A percentile compares a stretch with the other conserved stretches of the same genome.
These are phyloP conservation scores for Rutilus rutilus DNA, from an alignment of 2,113 vertebrate genomes.

Conservation along the genomic window DNA sequence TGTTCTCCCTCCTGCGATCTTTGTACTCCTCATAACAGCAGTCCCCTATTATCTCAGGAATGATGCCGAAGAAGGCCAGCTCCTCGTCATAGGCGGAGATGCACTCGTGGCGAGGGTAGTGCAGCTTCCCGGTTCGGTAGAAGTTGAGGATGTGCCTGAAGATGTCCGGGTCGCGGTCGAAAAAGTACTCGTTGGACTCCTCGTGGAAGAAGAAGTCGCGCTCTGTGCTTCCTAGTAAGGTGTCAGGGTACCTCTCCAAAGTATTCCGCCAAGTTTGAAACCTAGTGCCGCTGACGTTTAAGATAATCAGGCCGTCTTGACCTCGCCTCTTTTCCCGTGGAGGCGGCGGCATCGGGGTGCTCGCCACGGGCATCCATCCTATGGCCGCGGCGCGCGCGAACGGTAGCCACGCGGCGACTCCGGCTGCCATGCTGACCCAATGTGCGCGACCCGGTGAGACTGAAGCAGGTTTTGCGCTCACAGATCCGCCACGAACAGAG, in stretches of 20 bases:
- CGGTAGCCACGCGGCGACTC: slow-evolving; percentile 95
- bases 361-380: slow-evolving; percentile 98
- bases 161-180: slow-evolving; percentile 96
- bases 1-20: slow-evolving; percentile 92
- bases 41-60: slow-evolving; percentile 95
- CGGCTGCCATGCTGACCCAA: slow-evolving; percentile 86
- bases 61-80: slow-evolving; percentile 93
- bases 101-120: slow-evolving; percentile 95
- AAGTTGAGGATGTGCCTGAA: slow-evolving; percentile 97
- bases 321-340: slow-evolving; percentile 80
- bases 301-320: slow-evolving; percentile 84
- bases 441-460: slow-evolving; percentile 57
- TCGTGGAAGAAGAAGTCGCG: slow-evolving; percentile 95
- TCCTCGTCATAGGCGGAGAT: slow-evolving; percentile 96
- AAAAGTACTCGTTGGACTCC: slow-evolving; percentile 93
- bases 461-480: slow-evolving; percentile 56
- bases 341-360: slow-evolving; percentile 87
- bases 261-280: slow-evolving; percentile 97
- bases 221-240: slow-evolving; percentile 92
- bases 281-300: slow-evolving; percentile 92
- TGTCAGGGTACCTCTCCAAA: slow-evolving; percentile 94
- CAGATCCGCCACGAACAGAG: slow-evolving; percentile 45
- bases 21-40: slow-evolving; percentile 99
- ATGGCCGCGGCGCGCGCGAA: slow-evolving; percentile 95
- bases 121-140: slow-evolving; percentile 93